phyloP scores from a whole-genome alignment of 1,140 invertebrate genomes.

The Musca vetustissima region DNA sequence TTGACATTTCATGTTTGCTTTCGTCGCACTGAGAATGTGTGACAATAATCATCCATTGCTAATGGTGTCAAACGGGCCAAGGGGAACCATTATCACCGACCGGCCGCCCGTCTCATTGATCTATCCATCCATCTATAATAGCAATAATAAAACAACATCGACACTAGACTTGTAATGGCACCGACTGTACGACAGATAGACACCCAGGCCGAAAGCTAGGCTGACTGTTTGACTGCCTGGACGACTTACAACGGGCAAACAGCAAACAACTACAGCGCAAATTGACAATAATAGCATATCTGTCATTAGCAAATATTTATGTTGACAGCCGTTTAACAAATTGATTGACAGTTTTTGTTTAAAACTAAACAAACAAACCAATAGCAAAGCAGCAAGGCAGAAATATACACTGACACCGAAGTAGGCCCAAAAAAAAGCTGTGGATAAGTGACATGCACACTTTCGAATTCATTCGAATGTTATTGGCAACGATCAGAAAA shows the following conservation, averaged over 20 bases:
- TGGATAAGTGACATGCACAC: neutral
- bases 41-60: constrained; percentile 4
- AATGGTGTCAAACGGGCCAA: too few relatives aligned
- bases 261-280: too few relatives aligned
- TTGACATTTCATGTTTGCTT: too few relatives aligned
- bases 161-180: too few relatives aligned
- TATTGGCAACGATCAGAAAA: neutral
- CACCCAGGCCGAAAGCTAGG: too few relatives aligned
- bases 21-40: neutral
- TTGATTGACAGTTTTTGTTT: constrained; percentile 25
- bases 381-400: neutral
- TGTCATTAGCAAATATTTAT: constrained; percentile 29
- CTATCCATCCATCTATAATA: too few relatives aligned
- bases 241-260: too few relatives aligned
- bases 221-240: too few relatives aligned
- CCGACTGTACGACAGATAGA: too few relatives aligned
- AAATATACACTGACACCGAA: neutral
- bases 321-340: constrained; percentile 26
- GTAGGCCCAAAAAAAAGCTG: neutral
- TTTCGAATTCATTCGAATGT: neutral
- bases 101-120: too few relatives aligned
- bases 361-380: constrained; percentile 9
- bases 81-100: too few relatives aligned
- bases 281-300: neutral
- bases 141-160: too few relatives aligned